Evolutionary conservation across 2,113 vertebrate species (phyloP).

Genomic region (Chionodraco myersi): DNA sequence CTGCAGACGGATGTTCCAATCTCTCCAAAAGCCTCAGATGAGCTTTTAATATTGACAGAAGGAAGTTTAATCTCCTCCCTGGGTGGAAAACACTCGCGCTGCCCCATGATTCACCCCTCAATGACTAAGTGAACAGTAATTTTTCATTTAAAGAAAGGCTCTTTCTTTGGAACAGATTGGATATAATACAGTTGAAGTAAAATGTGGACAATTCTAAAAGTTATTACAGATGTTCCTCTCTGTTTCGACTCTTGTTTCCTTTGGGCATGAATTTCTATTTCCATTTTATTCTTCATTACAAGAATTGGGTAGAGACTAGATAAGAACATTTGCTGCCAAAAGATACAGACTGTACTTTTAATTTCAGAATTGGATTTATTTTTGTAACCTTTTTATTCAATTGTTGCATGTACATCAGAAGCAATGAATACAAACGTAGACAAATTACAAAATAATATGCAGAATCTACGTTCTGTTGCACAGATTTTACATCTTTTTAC

Average conservation of each 20-base stretch:
- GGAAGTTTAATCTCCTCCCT: conserved; percentile 51
- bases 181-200: conserved; percentile 27
- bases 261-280: conserved; percentile 56
- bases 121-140: conserved; percentile 52
- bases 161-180: conserved; percentile 37
- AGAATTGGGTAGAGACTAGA: conserved; percentile 6
- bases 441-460: neutral
- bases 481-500: neutral
- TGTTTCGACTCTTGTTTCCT: conserved; percentile 44
- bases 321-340: conserved; percentile 39
- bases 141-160: conserved; percentile 53
- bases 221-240: conserved; percentile 38
- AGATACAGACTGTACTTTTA: conserved; percentile 16
- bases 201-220: conserved; percentile 38
- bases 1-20: conserved; percentile 49
- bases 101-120: conserved; percentile 56
- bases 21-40: conserved; percentile 44
- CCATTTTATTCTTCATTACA: conserved; percentile 27
- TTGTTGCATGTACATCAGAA: neutral
- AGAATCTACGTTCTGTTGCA: neutral
- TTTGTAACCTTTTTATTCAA: neutral
- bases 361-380: neutral
- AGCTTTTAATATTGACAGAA: conserved; percentile 62
- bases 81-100: conserved; percentile 41
- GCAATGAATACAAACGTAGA: neutral